Base-by-base conservation (phyloP, 2,113 vertebrate genomes). In the Pholis gunnellus region DNA sequence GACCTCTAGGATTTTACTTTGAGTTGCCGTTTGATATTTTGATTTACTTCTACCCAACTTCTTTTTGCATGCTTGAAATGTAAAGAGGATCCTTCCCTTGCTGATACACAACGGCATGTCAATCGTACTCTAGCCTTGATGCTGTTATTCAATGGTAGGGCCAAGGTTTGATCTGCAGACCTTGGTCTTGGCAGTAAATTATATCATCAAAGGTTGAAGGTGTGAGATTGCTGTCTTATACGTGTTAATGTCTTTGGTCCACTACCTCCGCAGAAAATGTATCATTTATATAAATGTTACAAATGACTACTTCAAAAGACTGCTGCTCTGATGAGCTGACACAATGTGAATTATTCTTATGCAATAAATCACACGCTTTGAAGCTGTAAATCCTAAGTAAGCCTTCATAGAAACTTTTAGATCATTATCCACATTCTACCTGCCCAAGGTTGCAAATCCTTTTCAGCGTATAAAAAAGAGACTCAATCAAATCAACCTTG, bases 401-500 rank as follows among this genome's bases (percentile, higher is more conserved):
- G n/a, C n/a, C 17, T 50, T 78, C 25, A 57, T 17, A 71, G 25
- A 44, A 48, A 40, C 18, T 36, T 75, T 75, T 7, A 20, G 15
- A 66, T 67, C 29, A 6, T 25, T 2, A 15, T 40, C 9, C 44
- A 11, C 29, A 18, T 29, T 46, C 6, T 75, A 7, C 5, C 14
- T 44, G 61, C 66, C 75, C n/a, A 31, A 9, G 9, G 56, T 20
- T 7, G 0, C n/a, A 78, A 79, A 54, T 72, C 65, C 7, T 38
- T 61, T n/a, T 48, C 31, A 29, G 66, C 22, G 18, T 31, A 46
- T 56, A 31, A 75, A 71, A 48, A 56, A 27, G 11, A 76, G 85
- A 69, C 40, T 57, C 65, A 75, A 80, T 83, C 63, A 48, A 29
- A 81, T 70, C 69, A 72, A 31, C 25, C 6, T 70, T 63, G 59